Conservation (phyloP, 2,888 invertebrate species). For the Heliconius ethilla region DNA sequence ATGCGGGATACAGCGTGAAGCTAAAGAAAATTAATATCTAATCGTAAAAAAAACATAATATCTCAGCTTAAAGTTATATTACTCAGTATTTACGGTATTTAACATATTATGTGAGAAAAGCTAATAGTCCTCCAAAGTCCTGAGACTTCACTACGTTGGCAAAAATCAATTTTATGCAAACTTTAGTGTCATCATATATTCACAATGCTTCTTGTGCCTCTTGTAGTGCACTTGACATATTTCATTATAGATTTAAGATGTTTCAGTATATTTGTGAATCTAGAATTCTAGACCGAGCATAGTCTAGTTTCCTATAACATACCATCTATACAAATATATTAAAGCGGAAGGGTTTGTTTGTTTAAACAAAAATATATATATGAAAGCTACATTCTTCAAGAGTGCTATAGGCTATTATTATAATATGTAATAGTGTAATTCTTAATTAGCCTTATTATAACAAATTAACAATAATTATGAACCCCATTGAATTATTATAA, state of each 20-base stretch:
- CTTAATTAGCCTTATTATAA: too few relatives aligned
- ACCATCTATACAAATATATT: neutral
- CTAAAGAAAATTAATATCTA: too few relatives aligned
- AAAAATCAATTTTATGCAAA: slow-evolving; percentile 10
- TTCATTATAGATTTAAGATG: slow-evolving; percentile 12
- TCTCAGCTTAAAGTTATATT: too few relatives aligned
- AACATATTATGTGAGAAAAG: neutral
- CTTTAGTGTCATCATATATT: slow-evolving; percentile 9
- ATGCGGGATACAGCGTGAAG: too few relatives aligned
- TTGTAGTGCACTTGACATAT: slow-evolving; percentile 12
- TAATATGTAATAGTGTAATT: too few relatives aligned
- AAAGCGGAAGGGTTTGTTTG: too few relatives aligned
- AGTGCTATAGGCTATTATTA: too few relatives aligned
- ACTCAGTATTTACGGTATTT: neutral
- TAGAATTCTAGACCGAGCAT: neutral
- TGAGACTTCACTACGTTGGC: neutral
- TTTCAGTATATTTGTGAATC: slow-evolving; percentile 1
- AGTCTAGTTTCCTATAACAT: neutral
- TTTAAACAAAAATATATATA: too few relatives aligned
- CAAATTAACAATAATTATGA: too few relatives aligned
- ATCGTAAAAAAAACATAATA: too few relatives aligned
- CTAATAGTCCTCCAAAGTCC: neutral
- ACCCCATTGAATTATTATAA: too few relatives aligned
- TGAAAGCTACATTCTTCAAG: too few relatives aligned
- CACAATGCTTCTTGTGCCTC: neutral